Conservation (phyloP, 2,797 vertebrate species). For the Xiphophorus birchmanni region DNA sequence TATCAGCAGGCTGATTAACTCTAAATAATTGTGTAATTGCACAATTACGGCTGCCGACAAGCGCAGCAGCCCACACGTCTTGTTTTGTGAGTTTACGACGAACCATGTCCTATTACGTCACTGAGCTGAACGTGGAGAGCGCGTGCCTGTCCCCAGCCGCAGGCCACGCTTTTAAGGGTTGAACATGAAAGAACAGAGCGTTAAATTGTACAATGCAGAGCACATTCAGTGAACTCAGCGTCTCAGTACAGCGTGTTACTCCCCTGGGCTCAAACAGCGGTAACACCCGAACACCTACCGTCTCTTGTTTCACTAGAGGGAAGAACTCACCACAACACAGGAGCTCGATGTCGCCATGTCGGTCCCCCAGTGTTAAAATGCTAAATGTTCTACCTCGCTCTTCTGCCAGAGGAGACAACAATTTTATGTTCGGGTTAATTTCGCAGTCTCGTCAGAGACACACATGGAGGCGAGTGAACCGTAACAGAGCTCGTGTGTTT, state of each 20-base stretch:
- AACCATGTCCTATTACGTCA: conserved; percentile 24
- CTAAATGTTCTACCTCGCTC: background rate
- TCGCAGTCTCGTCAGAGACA: conserved; percentile 23
- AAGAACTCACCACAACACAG: conserved; percentile 81
- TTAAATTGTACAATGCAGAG: background rate
- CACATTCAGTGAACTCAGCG: too few species aligned
- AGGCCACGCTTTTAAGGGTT: conserved; percentile 29
- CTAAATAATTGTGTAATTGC: background rate
- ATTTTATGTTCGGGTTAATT: background rate
- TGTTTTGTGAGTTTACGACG: accelerated
- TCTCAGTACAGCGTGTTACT: background rate
- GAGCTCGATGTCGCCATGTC: conserved; percentile 78
- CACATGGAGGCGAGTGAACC: conserved; percentile 22
- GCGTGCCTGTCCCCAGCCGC: conserved; percentile 21
- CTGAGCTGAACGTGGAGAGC: conserved; percentile 24
- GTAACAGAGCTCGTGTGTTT: background rate
- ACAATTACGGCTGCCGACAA: background rate
- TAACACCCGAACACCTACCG: conserved; percentile 1
- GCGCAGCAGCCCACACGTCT: background rate
- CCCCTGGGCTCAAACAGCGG: background rate
- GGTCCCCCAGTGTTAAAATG: background rate
- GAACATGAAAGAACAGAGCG: too few species aligned
- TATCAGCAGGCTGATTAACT: background rate
- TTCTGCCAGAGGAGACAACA: background rate
- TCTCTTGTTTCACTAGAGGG: background rate